Evolutionary conservation across 2,113 vertebrate species (phyloP).

Genomic region (Menura novaehollandiae): DNA sequence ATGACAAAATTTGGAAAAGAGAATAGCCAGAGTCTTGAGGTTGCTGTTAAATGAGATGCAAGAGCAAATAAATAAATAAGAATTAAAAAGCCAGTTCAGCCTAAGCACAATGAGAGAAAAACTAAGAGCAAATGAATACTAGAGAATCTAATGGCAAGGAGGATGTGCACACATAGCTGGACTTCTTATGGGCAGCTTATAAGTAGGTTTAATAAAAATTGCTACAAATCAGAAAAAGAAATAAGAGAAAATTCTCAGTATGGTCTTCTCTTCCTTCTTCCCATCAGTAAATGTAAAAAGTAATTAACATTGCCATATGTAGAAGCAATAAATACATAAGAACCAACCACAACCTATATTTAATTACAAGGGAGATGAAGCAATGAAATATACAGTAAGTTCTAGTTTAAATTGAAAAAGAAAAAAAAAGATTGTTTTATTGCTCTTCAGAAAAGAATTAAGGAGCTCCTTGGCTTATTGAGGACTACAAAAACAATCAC

Average conservation of each 20-base stretch:
- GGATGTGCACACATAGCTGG: neutral
- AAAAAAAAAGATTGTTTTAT: slow-evolving; percentile 1
- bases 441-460: slow-evolving; percentile 64
- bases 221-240: neutral
- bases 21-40: neutral
- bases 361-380: slow-evolving; percentile 49
- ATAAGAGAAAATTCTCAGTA: neutral
- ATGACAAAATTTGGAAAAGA: neutral
- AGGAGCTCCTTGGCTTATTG: slow-evolving; percentile 55
- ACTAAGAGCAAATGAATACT: neutral
- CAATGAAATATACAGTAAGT: slow-evolving; percentile 16
- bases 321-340: slow-evolving; percentile 36
- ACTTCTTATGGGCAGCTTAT: neutral
- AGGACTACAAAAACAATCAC: slow-evolving; percentile 69
- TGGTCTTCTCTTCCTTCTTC: neutral
- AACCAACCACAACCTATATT: neutral
- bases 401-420: slow-evolving; percentile 60
- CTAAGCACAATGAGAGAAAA: neutral
- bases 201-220: neutral
- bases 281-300: neutral
- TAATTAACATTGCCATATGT: slow-evolving; percentile 31
- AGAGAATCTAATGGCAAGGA: neutral
- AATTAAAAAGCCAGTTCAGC: neutral
- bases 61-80: neutral
- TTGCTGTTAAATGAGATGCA: neutral